phyloP scores from a whole-genome alignment of 2,888 invertebrate genomes.

The Ptychoptera albimana region DNA sequence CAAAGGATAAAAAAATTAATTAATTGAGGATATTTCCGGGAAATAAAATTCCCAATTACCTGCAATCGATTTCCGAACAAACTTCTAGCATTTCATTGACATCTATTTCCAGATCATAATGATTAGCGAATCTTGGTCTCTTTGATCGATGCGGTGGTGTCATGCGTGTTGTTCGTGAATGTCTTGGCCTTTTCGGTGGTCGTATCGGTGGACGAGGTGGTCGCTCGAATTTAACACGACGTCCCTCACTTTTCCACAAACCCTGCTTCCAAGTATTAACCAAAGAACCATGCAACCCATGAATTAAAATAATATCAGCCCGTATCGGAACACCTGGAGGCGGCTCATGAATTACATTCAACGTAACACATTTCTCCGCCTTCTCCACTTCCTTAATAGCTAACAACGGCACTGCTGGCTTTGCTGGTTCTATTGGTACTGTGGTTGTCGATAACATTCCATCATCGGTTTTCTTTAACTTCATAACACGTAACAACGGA shows the following conservation, averaged over 20 bases:
- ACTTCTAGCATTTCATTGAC: no score
- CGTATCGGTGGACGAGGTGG: slow-evolving; percentile 27
- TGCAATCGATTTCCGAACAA: no score
- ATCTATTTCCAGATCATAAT: no score
- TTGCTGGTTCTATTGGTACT: slow-evolving; percentile 9
- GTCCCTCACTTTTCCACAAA: slow-evolving; percentile 37
- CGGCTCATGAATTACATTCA: slow-evolving; percentile 26
- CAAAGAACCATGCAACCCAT: slow-evolving; percentile 53
- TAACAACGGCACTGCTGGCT: neutral
- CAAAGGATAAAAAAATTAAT: no score
- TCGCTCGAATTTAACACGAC: slow-evolving; percentile 25
- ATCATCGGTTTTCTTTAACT: slow-evolving; percentile 22
- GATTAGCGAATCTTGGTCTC: slow-evolving; percentile 3
- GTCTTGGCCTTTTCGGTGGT: slow-evolving; percentile 24
- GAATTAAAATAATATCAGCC: slow-evolving; percentile 67
- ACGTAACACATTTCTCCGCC: slow-evolving; percentile 21
- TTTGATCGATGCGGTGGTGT: slow-evolving; percentile 19
- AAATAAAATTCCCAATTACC: no score
- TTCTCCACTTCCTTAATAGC: neutral
- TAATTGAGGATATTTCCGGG: no score
- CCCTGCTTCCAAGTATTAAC: slow-evolving; percentile 74
- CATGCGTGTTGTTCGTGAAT: slow-evolving; percentile 21
- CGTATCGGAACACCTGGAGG: slow-evolving; percentile 23
- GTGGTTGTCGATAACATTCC: slow-evolving; percentile 23
- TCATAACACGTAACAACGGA: slow-evolving; percentile 25